phyloP scores from a whole-genome alignment of 2,113 vertebrate genomes.

The Hepsetus odoe region DNA sequence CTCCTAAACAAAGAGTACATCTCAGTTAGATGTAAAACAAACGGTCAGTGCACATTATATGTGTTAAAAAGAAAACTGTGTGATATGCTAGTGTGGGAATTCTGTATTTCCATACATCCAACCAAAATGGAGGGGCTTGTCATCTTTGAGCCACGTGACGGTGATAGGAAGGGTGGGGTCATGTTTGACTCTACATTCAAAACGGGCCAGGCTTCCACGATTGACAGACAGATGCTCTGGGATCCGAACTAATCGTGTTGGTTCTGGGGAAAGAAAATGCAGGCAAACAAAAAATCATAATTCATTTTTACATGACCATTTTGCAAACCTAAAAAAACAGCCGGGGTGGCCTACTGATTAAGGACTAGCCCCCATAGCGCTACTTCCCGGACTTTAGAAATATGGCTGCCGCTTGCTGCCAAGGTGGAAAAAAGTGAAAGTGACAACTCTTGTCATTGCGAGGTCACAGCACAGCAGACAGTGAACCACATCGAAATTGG shows the following conservation, averaged over 20 bases:
- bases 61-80: neutral
- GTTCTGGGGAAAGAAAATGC: conserved; percentile 73
- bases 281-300: too few relatives aligned
- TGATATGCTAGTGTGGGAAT: neutral
- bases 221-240: conserved; percentile 80
- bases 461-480: too few relatives aligned
- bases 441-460: too few relatives aligned
- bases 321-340: too few relatives aligned
- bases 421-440: too few relatives aligned
- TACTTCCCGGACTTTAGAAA: too few relatives aligned
- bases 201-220: conserved; percentile 78
- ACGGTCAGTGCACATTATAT: too few relatives aligned
- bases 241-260: conserved; percentile 84
- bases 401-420: too few relatives aligned
- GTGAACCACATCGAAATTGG: too few relatives aligned
- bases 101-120: conserved; percentile 75
- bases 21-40: conserved; percentile 2
- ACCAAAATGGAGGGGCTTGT: conserved; percentile 78
- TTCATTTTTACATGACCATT: too few relatives aligned
- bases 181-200: conserved; percentile 84
- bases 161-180: conserved; percentile 82
- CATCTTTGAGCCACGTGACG: conserved; percentile 87
- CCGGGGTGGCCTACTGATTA: too few relatives aligned
- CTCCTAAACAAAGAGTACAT: conserved; percentile 29
- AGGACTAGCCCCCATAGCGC: too few relatives aligned